These are phyloP conservation scores for Brassicogethes aeneus DNA, from an alignment of 2,888 invertebrate genomes.

Conservation along the genomic window DNA sequence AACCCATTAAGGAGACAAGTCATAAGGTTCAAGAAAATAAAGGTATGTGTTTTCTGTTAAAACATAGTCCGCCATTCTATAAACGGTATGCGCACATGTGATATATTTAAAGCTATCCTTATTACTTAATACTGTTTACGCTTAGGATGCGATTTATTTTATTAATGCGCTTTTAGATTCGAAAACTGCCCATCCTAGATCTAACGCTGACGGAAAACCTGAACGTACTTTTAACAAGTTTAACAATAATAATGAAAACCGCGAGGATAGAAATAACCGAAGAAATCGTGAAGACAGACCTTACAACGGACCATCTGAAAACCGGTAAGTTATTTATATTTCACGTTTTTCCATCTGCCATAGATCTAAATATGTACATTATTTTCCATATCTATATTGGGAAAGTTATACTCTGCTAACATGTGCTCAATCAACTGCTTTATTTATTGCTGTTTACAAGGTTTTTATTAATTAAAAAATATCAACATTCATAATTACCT, in stretches of 20 bases:
- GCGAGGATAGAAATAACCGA: conserved; percentile 65
- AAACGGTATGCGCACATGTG: conserved; percentile 29
- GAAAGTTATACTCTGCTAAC: no score
- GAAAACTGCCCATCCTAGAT: conserved; percentile 31
- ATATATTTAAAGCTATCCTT: conserved; percentile 10
- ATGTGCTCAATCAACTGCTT: no score
- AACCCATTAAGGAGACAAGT: conserved; percentile 54
- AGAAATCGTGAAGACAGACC: conserved; percentile 55
- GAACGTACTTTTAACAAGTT: conserved; percentile 43
- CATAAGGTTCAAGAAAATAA: conserved; percentile 54
- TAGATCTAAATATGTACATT: no score
- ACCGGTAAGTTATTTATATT: conserved; percentile 33
- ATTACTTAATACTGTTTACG: not conserved
- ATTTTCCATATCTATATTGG: not conserved
- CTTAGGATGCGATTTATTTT: not conserved
- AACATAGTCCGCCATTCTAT: conserved; percentile 25
- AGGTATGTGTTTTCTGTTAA: conserved; percentile 31
- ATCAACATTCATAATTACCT: no score
- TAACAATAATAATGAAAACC: conserved; percentile 50
- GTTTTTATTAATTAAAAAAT: no score
- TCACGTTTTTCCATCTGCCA: no score
- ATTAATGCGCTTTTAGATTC: conserved; percentile 26
- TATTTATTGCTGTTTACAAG: no score
- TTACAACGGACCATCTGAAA: conserved; percentile 37
- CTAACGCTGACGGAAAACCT: conserved; percentile 46